Evolutionary conservation across 2,888 invertebrate species (phyloP), one percentile per base, ranked within the genome.

Genomic region (Drosophila colorata): DNA sequence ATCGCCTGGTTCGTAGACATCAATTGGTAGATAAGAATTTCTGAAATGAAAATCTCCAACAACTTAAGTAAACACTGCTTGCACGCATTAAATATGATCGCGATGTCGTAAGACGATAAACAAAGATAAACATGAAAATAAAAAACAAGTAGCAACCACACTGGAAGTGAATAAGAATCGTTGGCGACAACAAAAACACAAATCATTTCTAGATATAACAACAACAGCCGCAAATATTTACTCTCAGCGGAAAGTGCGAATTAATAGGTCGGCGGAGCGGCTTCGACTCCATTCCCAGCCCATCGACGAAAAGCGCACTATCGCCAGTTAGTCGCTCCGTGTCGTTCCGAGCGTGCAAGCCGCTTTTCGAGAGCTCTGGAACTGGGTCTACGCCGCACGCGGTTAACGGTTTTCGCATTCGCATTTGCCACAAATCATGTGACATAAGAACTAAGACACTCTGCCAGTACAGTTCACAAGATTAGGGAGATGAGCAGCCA

Each of bases 201-300:
- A 70, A 52, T 53, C 41, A 63, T 57, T 38, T 51, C 46, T 33
- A 20, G 28, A 66, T 65, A 72, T 69, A 56, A 60, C 38, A 55
- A 53, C 20, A 64, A 41, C 41, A 64, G 37, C 35, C 16, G 14
- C 28, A 16, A 51, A 33, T 57, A 33, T 60, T 65, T 65, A 53
- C 70, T 59, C 70, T 61, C 72, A 33, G 51, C 33, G 14, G 13
- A 69, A 74, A 55, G 84, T 88, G 83, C 60, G 44, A 88, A 86
- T 86, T 86, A 74, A 49, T 65, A 51, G 52, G 25, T 52, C 25
- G 59, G 31, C 57, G 37, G 40, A 68, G 65, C 47, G 48, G 41
- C 43, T 61, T 53, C 47, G 40, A 43, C 55, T 70, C 51, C 56
- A 63, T 20, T 46, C 44, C n/a, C 59, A 73, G 23, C 23, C 20